Evolutionary conservation across 2,113 vertebrate species (phyloP), one percentile per base, ranked within the genome.

Genomic region (Rhegmatorhina hoffmannsi): DNA sequence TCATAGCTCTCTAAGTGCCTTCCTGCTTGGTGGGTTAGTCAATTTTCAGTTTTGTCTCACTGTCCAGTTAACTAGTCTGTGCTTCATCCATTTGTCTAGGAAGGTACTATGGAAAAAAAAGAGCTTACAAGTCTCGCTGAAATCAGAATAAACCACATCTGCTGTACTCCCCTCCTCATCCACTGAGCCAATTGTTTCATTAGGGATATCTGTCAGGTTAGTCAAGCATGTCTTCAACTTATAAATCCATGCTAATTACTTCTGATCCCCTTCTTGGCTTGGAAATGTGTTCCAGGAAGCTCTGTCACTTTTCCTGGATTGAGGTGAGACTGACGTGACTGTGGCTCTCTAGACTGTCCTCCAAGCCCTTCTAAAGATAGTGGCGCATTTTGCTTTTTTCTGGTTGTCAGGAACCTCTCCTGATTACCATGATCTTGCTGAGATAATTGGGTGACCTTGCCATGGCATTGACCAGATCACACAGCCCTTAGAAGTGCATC

Each of bases 161-260:
- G 0, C 2, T 53, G n/a, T 46, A 59, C 2, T 75, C 2, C 5
- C 7, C 7, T 58, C 11, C 11, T 58, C 9, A 24, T 74, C 28
- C 43, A 36, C 23, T 13, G 23, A 92, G 26, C 16, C 24, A 29
- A 9, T n/a, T 3, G 1, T 64, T 84, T 81, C 11, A 9, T 40
- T 76, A 10, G 25, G 0, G 0, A 4, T 55, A 33, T 67, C 25
- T 43, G 17, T 68, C 38, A 55, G 21, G 8, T 67, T 90, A 23
- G 12, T 50, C 43, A 79, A 38, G 28, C 13, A 14, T 46, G 72
- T 13, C 23, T 82, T 77, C 47, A 7, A 13, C 21, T 75, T 75
- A 7, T 2, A 79, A 85, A 79, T 53, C 31, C 17, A 26, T 9
- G 7, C 17, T 75, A 36, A 55, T 73, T 26, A 34, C 29, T 87